A percentile compares a stretch with the other conserved stretches of the same genome.
Conservation (phyloP, 2,888 invertebrate genomes). For the Lithosia quadra region DNA sequence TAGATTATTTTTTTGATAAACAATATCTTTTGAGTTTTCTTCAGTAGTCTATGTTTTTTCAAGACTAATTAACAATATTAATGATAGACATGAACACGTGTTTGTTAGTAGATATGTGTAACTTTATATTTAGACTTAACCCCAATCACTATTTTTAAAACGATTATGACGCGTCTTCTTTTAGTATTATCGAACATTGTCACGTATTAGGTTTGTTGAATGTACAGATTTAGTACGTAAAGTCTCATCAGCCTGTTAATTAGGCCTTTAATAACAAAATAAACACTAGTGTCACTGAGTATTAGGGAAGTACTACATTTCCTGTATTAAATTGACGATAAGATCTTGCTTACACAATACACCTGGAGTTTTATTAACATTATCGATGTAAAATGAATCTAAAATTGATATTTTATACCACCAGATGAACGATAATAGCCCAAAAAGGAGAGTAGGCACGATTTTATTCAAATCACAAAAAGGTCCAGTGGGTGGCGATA, state of each 20-base stretch:
- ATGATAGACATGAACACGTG: conserved; percentile 34
- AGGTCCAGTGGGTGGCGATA: conserved; percentile 45
- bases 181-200: conserved; percentile 17
- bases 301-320: not conserved
- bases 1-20: not conserved
- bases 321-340: not conserved
- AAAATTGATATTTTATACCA: conserved; percentile 58
- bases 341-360: not conserved
- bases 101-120: conserved; percentile 32
- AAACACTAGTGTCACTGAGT: not conserved
- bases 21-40: conserved; percentile 25
- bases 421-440: conserved; percentile 57
- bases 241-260: conserved; percentile 38
- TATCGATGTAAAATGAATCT: conserved; percentile 47
- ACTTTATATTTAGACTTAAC: conserved; percentile 50
- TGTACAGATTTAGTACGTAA: conserved; percentile 4
- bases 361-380: conserved; percentile 21
- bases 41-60: conserved; percentile 25
- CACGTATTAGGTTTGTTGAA: not conserved
- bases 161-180: conserved; percentile 26
- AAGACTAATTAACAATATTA: conserved; percentile 33
- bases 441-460: conserved; percentile 45
- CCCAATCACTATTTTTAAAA: conserved; percentile 48
- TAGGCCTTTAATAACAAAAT: conserved; percentile 32
- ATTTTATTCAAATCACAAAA: conserved; percentile 49